A percentile compares a stretch with the other conserved stretches of the same genome.
Evolutionary conservation across 2,888 invertebrate species (phyloP).

Genomic region (Geophilus truncorum): DNA sequence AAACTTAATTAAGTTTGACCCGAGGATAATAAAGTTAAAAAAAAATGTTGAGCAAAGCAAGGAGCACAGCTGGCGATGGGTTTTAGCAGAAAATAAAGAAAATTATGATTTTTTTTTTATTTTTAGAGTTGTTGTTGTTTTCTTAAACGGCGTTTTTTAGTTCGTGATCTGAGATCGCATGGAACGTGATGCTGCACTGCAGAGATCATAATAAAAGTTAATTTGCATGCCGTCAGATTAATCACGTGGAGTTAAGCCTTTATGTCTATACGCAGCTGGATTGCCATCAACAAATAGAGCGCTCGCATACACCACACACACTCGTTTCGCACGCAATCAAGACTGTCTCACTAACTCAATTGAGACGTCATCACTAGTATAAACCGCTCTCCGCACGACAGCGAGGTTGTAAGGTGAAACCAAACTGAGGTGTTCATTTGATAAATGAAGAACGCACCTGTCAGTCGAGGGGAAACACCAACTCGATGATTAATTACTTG

Average conservation of each 20-base stretch:
- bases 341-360: not conserved
- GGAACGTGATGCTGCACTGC: not conserved
- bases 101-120: not conserved
- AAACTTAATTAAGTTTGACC: constrained; percentile 7
- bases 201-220: not conserved
- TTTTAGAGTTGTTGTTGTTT: too few relatives aligned
- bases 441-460: not conserved
- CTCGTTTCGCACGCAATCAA: not conserved
- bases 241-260: not conserved
- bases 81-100: not conserved
- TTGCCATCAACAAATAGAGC: not conserved
- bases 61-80: not conserved
- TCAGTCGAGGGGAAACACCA: not conserved
- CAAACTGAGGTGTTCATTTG: not conserved
- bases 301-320: too few relatives aligned
- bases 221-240: constrained; percentile 2
- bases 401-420: not conserved
- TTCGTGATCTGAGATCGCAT: too few relatives aligned
- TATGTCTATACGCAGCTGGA: not conserved
- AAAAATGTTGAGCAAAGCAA: too few relatives aligned
- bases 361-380: not conserved
- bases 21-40: not conserved
- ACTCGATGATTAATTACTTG: not conserved
- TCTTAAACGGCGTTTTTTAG: too few relatives aligned
- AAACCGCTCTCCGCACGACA: not conserved